Conservation (phyloP, 2,888 invertebrate genomes). For the Trachelus tabidus region DNA sequence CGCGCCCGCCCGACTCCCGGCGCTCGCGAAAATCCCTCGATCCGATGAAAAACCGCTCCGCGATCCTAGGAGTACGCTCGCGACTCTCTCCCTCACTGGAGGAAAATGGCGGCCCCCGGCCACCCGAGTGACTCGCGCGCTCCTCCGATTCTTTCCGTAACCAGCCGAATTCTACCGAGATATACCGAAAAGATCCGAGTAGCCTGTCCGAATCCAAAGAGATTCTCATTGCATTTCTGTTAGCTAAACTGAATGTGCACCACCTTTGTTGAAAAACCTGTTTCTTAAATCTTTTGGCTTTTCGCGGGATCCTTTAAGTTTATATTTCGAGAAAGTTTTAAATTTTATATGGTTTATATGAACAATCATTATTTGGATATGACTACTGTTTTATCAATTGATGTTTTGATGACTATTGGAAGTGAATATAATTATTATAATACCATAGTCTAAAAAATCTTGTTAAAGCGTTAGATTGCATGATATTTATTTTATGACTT, state of each 20-base stretch:
- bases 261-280: not conserved
- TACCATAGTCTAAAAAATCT: not conserved
- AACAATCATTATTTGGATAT: not conserved
- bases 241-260: not conserved
- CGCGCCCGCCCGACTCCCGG: conserved; percentile 49
- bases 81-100: conserved; percentile 62
- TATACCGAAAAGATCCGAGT: conserved; percentile 21
- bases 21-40: conserved; percentile 47
- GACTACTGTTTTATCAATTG: not conserved
- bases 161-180: conserved; percentile 30
- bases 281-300: not conserved
- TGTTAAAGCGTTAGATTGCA: not conserved
- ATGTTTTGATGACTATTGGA: not conserved
- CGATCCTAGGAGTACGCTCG: conserved; percentile 47
- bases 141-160: conserved; percentile 56
- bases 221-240: not conserved
- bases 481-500: not conserved
- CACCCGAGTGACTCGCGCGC: conserved; percentile 56
- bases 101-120: conserved; percentile 63
- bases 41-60: conserved; percentile 45
- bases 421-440: not conserved
- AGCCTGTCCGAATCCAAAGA: not conserved
- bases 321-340: not conserved
- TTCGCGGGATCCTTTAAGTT: not conserved
- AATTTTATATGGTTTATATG: not conserved